phyloP scores from a whole-genome alignment of 2,797 vertebrate genomes.

The Avahi laniger region DNA sequence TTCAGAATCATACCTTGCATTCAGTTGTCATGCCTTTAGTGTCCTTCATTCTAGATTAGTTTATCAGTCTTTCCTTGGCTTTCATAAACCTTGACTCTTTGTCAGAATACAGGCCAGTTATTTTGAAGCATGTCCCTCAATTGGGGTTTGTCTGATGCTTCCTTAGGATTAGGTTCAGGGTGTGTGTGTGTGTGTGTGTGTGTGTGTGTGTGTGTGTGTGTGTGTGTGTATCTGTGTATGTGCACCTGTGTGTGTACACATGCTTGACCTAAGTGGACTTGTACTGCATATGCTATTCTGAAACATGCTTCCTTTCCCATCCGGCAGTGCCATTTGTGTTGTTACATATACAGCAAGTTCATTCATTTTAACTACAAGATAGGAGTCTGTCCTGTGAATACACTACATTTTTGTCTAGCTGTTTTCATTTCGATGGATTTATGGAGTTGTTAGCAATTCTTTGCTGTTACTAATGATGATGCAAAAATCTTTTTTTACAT shows the following conservation, averaged over 20 bases:
- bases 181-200: not conserved
- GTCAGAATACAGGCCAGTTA: not conserved
- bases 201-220: not conserved
- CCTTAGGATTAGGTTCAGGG: not conserved
- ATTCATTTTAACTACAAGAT: not conserved
- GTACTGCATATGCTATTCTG: not conserved
- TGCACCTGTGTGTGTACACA: not conserved
- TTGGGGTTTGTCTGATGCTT: not conserved
- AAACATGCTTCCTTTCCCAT: not conserved
- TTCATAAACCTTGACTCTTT: not conserved
- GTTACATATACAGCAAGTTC: not conserved
- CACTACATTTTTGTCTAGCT: not conserved
- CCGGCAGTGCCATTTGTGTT: not conserved
- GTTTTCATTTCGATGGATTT: not conserved
- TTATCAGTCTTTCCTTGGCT: not conserved
- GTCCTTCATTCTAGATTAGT: not conserved
- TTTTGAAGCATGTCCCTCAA: not conserved
- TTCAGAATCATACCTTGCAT: not conserved
- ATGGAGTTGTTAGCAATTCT: not conserved
- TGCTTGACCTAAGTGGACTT: not conserved
- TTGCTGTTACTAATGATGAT: not conserved
- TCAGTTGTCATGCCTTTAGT: not conserved
- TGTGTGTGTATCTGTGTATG: too few species aligned
- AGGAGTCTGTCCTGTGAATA: not conserved
- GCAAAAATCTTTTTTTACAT: not conserved